These are phyloP conservation scores for Pinctada fucata DNA, from an alignment of 2,888 invertebrate species.

Conservation along the genomic window DNA sequence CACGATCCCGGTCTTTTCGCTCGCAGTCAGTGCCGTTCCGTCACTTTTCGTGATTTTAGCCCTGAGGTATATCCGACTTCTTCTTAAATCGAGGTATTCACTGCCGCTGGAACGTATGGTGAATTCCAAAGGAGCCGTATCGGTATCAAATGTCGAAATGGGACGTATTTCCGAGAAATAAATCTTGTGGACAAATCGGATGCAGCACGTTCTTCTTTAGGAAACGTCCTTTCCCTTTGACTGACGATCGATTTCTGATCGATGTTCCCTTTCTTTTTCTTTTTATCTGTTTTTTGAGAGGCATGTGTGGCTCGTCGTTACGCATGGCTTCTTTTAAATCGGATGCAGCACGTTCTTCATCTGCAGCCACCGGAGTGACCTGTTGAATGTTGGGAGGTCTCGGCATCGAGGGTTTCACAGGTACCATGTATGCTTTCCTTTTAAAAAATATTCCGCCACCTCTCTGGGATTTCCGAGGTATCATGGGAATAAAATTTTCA, in stretches of 20 bases:
- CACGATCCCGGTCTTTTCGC: constrained; percentile 32
- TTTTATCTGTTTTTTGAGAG: constrained; percentile 7
- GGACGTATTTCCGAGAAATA: constrained; percentile 22
- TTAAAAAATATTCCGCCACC: constrained; percentile 20
- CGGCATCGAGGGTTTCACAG: too few relatives aligned
- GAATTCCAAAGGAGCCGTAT: too few relatives aligned
- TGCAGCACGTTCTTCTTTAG: constrained; percentile 6
- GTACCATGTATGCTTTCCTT: constrained; percentile 19
- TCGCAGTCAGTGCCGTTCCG: too few relatives aligned
- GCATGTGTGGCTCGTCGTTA: constrained; percentile 18
- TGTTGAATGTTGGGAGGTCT: too few relatives aligned
- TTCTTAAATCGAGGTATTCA: constrained; percentile 29
- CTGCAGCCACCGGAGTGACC: too few relatives aligned
- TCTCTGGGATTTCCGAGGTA: too few relatives aligned
- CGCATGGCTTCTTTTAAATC: too few relatives aligned
- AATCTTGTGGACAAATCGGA: constrained; percentile 31
- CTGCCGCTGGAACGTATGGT: constrained; percentile 31
- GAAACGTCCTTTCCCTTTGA: too few relatives aligned
- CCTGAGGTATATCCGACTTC: constrained; percentile 20
- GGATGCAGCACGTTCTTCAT: too few relatives aligned
- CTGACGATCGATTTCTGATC: constrained; percentile 8
- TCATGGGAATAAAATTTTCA: too few relatives aligned
- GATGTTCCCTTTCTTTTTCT: neutral
- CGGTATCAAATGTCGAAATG: too few relatives aligned
- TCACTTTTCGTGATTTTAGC: too few relatives aligned